Base-by-base conservation (phyloP, 2,797 vertebrate genomes). In the Premnoplex brunnescens region DNA sequence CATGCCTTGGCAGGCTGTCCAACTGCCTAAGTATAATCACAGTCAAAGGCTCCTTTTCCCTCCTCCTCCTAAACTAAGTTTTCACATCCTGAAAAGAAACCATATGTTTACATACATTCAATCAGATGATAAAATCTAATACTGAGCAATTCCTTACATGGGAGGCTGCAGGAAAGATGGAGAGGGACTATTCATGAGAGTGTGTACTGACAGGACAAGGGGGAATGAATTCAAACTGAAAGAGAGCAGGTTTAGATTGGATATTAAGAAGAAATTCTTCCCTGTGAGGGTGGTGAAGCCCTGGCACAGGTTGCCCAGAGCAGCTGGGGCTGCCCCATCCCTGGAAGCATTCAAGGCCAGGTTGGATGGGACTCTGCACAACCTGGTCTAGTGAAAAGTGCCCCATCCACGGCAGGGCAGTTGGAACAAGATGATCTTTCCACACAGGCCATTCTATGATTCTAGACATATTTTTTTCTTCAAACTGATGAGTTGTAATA, bases 1-100 rank as follows among this genome's bases (percentile, higher is more conserved):
- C 71, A 89, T 28, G 64, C 34, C 34, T 96, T 93, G 86, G 73
- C 94, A 94, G 54, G 7, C 59, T 91, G 54, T 85, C 21, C 63
- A 69, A 80, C 54, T 43, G 51, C 69, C 64, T 83, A 79, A 76
- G 71, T 85, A 27, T 39, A 93, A 49, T 62, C 62, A 74, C 27
- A 90, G 28, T 44, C 41, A 75, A 66, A 87, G 66, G 23, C 27
- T 56, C 36, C 54, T 41, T 69, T 79, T 36, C 27, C 10, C 21
- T 68, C 27, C 41, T 59, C 5, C 44, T 60, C 6, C 28, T 85
- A 48, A 85, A 85, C 7, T 78, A 82, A 49, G 27, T 85, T 81
- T 83, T 82, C 36, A 32, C 32, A 55, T 73, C 20, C 41, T 60
- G 32, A 52, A 95, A 79, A 24, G 28, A 81, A 85, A 72, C n/a